Evolutionary conservation across 2,888 invertebrate species (phyloP).

Genomic region (Deilephila porcellus): DNA sequence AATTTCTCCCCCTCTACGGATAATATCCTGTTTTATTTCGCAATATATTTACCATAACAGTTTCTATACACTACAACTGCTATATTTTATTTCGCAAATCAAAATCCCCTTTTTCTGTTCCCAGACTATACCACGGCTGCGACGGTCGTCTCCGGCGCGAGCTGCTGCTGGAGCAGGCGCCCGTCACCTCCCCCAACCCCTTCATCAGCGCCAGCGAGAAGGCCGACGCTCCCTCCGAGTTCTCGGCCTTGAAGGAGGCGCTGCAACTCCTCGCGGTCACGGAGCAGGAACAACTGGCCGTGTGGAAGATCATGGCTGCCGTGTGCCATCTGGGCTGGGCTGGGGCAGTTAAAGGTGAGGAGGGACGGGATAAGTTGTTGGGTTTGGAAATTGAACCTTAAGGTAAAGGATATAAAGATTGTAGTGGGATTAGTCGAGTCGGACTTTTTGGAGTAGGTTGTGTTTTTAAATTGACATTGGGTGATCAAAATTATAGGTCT

Average conservation of each 20-base stretch:
- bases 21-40: no score
- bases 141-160: slow-evolving; percentile 93
- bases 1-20: no score
- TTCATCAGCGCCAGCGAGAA: slow-evolving; percentile 92
- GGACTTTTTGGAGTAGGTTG: no score
- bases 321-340: slow-evolving; percentile 97
- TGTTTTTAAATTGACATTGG: no score
- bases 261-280: slow-evolving; percentile 90
- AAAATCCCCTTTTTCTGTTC: no score
- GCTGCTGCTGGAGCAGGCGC: slow-evolving; percentile 89
- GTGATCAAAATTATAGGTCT: no score
- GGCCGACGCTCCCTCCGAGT: slow-evolving; percentile 93
- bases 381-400: no score
- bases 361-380: neutral
- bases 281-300: slow-evolving; percentile 90
- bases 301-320: slow-evolving; percentile 96
- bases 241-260: slow-evolving; percentile 91
- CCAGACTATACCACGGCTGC: slow-evolving; percentile 91
- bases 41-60: no score
- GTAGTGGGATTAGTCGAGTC: no score
- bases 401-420: no score
- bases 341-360: slow-evolving; percentile 89
- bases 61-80: no score
- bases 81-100: no score
- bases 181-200: slow-evolving; percentile 84